Evolutionary conservation across 2,888 invertebrate species (phyloP).

Genomic region (Volucella zonaria): DNA sequence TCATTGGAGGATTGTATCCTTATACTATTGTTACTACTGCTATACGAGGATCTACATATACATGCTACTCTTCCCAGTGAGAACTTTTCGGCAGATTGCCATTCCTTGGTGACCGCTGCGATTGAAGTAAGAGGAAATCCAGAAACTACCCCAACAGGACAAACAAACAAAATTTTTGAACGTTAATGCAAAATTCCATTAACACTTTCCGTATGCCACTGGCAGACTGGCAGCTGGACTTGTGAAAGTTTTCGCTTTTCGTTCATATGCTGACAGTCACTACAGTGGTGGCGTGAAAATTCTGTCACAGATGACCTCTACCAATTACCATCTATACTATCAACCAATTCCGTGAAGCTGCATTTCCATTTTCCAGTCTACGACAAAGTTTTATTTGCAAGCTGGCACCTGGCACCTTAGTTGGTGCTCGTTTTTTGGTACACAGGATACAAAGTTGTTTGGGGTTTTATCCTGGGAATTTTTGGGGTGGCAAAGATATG

Average conservation of each 20-base stretch:
- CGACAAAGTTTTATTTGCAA: conserved; percentile 50
- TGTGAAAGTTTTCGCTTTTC: conserved; percentile 50
- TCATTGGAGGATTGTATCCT: too few relatives aligned
- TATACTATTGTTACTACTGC: too few relatives aligned
- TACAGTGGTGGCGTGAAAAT: conserved; percentile 26
- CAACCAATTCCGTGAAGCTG: conserved; percentile 35
- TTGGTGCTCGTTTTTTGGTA: not conserved
- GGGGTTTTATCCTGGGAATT: conserved; percentile 27
- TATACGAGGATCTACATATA: too few relatives aligned
- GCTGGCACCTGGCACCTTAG: conserved; percentile 37
- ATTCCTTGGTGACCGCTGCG: too few relatives aligned
- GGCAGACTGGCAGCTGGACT: conserved; percentile 53
- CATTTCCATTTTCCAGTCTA: conserved; percentile 7
- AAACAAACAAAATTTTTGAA: conserved; percentile 10
- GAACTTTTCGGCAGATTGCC: too few relatives aligned
- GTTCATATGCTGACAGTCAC: conserved; percentile 7
- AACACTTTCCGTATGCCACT: conserved; percentile 61
- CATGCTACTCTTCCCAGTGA: too few relatives aligned
- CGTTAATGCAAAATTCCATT: conserved; percentile 69
- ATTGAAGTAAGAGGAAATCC: conserved; percentile 33
- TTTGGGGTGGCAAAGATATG: conserved; percentile 11
- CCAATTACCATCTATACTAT: conserved; percentile 38
- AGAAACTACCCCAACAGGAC: conserved; percentile 15
- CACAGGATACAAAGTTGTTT: not conserved
- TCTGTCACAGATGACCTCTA: conserved; percentile 60